Evolutionary conservation across 2,888 invertebrate species (phyloP).

Genomic region (Dolichopus griseipennis): DNA sequence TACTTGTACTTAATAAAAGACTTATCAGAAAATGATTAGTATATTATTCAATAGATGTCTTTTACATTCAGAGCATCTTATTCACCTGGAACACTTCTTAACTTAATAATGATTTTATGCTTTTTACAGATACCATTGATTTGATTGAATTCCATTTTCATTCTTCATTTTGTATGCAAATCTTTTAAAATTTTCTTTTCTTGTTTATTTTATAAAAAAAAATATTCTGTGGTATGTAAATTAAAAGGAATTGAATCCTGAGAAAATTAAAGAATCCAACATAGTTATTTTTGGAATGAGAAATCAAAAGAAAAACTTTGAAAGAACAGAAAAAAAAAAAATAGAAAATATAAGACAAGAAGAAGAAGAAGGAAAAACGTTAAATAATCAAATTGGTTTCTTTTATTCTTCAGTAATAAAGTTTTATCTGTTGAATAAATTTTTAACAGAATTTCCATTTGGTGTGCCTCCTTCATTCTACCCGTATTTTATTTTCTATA

Average conservation of each 20-base stretch:
- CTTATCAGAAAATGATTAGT: too few relatives aligned
- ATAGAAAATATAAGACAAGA: not conserved
- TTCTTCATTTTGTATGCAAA: not conserved
- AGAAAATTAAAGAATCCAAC: too few relatives aligned
- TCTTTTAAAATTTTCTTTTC: not conserved
- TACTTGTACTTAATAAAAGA: too few relatives aligned
- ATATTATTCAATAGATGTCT: too few relatives aligned
- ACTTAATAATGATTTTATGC: not conserved
- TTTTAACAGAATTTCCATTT: not conserved
- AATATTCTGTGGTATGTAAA: constrained; percentile 4
- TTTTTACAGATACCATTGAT: not conserved
- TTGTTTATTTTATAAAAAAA: too few relatives aligned
- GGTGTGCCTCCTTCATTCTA: not conserved
- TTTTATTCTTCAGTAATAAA: constrained; percentile 4
- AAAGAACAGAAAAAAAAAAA: not conserved
- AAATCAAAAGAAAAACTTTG: not conserved
- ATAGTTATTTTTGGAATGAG: too few relatives aligned
- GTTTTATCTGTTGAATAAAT: constrained; percentile 1
- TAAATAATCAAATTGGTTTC: constrained; percentile 6
- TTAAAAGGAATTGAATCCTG: not conserved
- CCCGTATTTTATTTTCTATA: too few relatives aligned
- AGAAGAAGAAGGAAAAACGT: not conserved
- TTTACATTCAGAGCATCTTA: too few relatives aligned
- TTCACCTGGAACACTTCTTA: too few relatives aligned
- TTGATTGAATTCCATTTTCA: not conserved